Base-by-base conservation (phyloP, 2,888 invertebrate genomes). In the Gerosis bhagava region DNA sequence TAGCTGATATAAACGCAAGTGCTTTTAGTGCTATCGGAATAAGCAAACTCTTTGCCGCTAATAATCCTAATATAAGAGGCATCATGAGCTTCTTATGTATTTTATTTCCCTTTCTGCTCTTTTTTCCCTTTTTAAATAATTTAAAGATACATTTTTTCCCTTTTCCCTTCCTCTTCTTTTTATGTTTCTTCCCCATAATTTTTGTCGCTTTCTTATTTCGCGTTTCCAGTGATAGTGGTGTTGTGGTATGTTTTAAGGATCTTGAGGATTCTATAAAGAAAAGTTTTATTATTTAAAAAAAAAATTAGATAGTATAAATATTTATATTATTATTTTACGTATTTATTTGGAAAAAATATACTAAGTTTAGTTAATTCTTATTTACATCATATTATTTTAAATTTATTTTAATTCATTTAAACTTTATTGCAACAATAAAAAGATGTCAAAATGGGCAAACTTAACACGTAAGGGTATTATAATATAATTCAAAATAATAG, bases 1-100 rank as follows among this genome's bases (percentile, higher is more conserved):
- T 88, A 50, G 92, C 91, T 13, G 94, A 92, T 36, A 94, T 73
- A 26, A 94, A 90, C 1, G 94, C 93, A 51, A 95, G 72, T 1
- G 91, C 90, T 62, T 94, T 95, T 41, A 95, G 68, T 0, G 93
- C 90, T 22, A 94, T 75, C 0, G 94, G 94, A 35, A 94, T 75
- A 5, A 95, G 60, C 1, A 95, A 72, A 22, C 92, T 88, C 67
- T 94, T 94, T 1, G 93, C 91, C 37, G 93, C 81, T 11, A 94
- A 62, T 15, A 93, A 77, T 0, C 93, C 94, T 12, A 94, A 59
- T 11, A 94, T 69, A 51, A 94, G 39, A 0, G 94, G 93, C 53
- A 92, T 70, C 44, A 94, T 68, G 55, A 89, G 89, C 60, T 91
- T 92, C 53, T 87, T 84, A 3, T 90, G 68, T 62, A 90, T 90